phyloP scores from a whole-genome alignment of 2,113 vertebrate species.

The Platysternon megacephalum region DNA sequence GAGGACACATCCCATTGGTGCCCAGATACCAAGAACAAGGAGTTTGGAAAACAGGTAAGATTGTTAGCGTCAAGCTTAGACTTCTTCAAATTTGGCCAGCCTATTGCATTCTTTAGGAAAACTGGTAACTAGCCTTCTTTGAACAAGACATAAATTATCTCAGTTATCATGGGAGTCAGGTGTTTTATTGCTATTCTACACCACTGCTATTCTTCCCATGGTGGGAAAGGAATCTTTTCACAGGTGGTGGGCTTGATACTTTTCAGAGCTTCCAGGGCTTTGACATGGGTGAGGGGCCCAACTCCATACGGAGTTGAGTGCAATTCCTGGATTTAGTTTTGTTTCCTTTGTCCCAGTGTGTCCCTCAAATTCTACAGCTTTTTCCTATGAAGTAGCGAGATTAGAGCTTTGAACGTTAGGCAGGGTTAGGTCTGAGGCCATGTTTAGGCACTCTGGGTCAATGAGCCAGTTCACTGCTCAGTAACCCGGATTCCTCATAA shows the following conservation, averaged over 20 bases:
- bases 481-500: neutral
- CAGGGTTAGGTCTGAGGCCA: neutral
- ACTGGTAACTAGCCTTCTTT: neutral
- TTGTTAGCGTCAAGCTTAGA: neutral
- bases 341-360: neutral
- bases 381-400: neutral
- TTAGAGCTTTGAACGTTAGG: neutral
- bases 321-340: neutral
- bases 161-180: neutral
- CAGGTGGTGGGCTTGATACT: neutral
- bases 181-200: neutral
- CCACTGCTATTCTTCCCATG: neutral
- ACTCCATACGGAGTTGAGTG: neutral
- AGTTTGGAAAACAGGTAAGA: neutral
- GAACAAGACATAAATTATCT: neutral
- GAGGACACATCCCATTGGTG: fast-evolving
- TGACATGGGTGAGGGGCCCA: neutral
- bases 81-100: neutral
- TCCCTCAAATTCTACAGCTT: neutral
- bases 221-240: neutral
- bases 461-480: neutral
- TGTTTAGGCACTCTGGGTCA: neutral
- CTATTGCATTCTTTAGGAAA: neutral
- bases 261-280: neutral
- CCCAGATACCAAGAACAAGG: neutral